Evolutionary conservation across 2,888 invertebrate species (phyloP).

Genomic region (Scaeva pyrastri): DNA sequence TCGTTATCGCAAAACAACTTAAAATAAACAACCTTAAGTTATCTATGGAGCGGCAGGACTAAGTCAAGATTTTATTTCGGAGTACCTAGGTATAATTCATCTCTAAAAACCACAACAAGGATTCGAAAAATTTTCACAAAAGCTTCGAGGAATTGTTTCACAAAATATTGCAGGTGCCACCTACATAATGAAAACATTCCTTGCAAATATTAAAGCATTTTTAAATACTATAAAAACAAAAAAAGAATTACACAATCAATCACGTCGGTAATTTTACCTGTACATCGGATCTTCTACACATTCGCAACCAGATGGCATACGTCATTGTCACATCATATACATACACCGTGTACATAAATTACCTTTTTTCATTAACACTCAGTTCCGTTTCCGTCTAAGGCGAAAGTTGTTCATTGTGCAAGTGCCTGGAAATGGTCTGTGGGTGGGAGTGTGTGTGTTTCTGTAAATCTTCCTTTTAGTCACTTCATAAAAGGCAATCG

Average conservation of each 20-base stretch:
- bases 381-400: not conserved
- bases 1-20: too few species aligned
- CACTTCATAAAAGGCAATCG: conserved; percentile 33
- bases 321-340: not conserved
- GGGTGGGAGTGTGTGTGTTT: too few species aligned
- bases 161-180: not conserved
- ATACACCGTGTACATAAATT: not conserved
- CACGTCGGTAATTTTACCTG: conserved; percentile 1
- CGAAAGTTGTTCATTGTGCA: conserved; percentile 12
- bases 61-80: not conserved
- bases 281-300: not conserved
- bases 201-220: not conserved
- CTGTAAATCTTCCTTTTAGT: conserved; percentile 6
- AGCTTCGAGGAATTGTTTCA: not conserved
- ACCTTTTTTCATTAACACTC: conserved; percentile 3
- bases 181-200: conserved; percentile 5
- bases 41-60: too few species aligned
- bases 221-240: conserved; percentile 23
- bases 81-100: not conserved
- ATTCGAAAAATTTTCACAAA: not conserved
- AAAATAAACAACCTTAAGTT: too few species aligned
- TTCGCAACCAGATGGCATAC: not conserved
- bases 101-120: not conserved
- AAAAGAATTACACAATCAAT: conserved; percentile 15
- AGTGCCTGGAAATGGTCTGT: not conserved